Conservation (phyloP, 2,888 invertebrate species). For the Cybosia mesomella region DNA sequence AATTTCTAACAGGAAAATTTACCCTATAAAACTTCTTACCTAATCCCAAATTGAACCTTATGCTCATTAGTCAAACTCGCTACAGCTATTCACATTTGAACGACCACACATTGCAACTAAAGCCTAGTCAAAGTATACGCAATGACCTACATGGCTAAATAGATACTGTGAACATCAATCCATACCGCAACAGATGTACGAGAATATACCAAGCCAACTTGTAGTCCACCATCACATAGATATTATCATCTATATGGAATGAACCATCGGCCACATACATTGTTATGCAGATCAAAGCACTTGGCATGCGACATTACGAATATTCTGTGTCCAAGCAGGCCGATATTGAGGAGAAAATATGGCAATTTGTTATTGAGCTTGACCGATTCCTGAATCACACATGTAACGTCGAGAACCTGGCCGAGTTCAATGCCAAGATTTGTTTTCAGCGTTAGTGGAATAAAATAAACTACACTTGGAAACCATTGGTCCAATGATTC, state of each 20-base stretch:
- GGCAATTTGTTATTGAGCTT: not conserved
- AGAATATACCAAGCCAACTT: not conserved
- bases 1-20: too few relatives aligned
- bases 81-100: too few relatives aligned
- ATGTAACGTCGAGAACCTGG: not conserved
- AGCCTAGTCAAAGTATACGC: not conserved
- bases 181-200: not conserved
- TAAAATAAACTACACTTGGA: not conserved
- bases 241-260: not conserved
- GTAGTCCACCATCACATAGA: not conserved
- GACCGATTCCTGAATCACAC: not conserved
- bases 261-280: not conserved
- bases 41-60: too few relatives aligned
- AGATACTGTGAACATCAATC: not conserved
- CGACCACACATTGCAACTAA: too few relatives aligned
- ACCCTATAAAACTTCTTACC: too few relatives aligned
- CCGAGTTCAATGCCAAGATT: not conserved
- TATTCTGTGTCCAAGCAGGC: not conserved
- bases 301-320: not conserved
- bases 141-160: constrained; percentile 5
- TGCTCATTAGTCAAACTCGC: too few relatives aligned
- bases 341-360: constrained; percentile 1
- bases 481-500: not conserved
- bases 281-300: not conserved
- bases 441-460: not conserved